Conservation (phyloP, 2,113 vertebrate genomes). For the Anas platyrhynchos region DNA sequence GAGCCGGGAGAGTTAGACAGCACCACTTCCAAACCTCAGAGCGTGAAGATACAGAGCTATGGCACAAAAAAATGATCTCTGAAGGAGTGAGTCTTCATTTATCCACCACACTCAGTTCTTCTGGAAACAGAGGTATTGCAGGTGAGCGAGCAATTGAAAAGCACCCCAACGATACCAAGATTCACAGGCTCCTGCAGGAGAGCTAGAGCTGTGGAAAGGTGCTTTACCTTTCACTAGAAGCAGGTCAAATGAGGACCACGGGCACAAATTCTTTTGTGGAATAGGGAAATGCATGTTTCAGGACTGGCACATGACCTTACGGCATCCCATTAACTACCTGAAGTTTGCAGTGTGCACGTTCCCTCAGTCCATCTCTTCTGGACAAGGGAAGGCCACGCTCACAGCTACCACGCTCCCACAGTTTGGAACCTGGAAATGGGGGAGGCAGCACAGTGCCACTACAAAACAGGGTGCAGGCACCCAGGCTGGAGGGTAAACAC, state of each 20-base stretch:
- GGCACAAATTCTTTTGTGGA: background rate
- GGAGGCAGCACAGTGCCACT: background rate
- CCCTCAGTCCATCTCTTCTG: background rate
- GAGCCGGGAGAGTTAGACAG: background rate
- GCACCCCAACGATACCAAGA: background rate
- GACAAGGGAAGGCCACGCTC: background rate
- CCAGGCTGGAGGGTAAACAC: background rate
- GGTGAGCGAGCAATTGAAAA: background rate
- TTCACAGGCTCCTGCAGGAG: background rate
- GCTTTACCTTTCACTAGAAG: background rate
- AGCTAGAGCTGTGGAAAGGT: background rate
- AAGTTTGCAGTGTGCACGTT: background rate
- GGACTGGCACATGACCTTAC: background rate
- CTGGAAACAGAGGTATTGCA: background rate
- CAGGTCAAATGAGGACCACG: background rate
- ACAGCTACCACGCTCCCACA: background rate
- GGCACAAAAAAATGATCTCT: background rate
- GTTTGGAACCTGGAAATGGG: background rate
- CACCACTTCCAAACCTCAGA: background rate
- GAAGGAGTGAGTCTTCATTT: rapidly evolving
- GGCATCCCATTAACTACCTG: background rate
- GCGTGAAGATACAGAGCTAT: background rate
- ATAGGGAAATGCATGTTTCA: background rate
- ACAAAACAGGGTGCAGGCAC: background rate
- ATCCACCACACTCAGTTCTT: background rate